Evolutionary conservation across 2,797 vertebrate species (phyloP), one percentile per base, ranked within the genome.

Genomic region (Karalla daura): DNA sequence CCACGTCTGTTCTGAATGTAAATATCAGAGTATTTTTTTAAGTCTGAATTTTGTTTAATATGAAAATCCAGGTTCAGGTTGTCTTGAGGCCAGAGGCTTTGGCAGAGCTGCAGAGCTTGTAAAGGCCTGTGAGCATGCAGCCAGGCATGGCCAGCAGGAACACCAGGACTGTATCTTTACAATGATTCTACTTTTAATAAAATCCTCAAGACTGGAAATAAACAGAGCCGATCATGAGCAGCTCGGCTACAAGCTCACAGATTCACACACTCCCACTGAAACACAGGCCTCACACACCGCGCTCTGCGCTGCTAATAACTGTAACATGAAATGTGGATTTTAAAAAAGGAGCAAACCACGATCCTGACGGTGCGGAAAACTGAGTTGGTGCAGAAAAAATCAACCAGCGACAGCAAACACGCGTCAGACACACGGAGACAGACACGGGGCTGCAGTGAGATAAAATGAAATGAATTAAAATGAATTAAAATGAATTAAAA

Each of bases 371-470:
- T n/a, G n/a, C n/a, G n/a, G n/a, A n/a, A n/a, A n/a, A n/a, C n/a
- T n/a, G n/a, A n/a, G n/a, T n/a, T n/a, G n/a, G n/a, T n/a, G n/a
- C n/a, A n/a, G n/a, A n/a, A n/a, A 71, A 43, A 54, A 74, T 74
- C 76, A 68, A 53, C 68, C 74, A 59, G 15, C 55, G 64, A 69
- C 33, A 82, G 83, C 56, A 76, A 80, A 84, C 72, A 80, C 70
- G 81, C 67, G 67, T 73, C 69, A 89, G 81, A 89, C 71, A 81
- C n/a, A n/a, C n/a, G n/a, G n/a, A n/a, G n/a, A n/a, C n/a, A n/a
- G n/a, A n/a, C n/a, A n/a, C n/a, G n/a, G n/a, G n/a, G n/a, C n/a
- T n/a, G n/a, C n/a, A n/a, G n/a, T n/a, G n/a, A n/a, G n/a, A n/a
- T n/a, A n/a, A n/a, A n/a, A n/a, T n/a, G n/a, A n/a, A n/a, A n/a